Conservation (phyloP, 2,797 vertebrate genomes). For the Cephalopachus bancanus region DNA sequence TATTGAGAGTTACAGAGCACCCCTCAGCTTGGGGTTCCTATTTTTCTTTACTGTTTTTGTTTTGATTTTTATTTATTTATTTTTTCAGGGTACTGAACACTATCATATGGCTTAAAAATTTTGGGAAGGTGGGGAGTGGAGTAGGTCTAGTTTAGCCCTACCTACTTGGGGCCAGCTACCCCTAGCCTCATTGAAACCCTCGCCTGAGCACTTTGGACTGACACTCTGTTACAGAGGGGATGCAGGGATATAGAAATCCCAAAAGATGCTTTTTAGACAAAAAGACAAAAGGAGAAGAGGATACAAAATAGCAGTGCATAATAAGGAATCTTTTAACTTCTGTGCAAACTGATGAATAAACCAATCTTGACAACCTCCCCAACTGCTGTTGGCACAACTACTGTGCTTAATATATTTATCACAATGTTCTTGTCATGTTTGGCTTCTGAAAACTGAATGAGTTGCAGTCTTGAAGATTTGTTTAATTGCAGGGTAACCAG, state of each 20-base stretch:
- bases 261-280: not conserved
- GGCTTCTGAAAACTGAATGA: constrained; percentile 84
- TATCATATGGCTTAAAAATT: not conserved
- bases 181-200: not conserved
- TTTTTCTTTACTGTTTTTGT: not conserved
- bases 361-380: not conserved
- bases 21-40: not conserved
- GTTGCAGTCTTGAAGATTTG: constrained; percentile 85
- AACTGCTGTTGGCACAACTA: constrained; percentile 81
- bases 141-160: not conserved
- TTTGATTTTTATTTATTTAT: not conserved
- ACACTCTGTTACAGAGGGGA: not conserved
- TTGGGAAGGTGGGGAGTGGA: not conserved
- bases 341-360: constrained; percentile 61
- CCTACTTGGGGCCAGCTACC: not conserved
- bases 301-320: constrained; percentile 65
- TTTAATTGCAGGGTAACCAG: constrained; percentile 87
- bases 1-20: no score
- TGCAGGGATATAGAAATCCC: not conserved
- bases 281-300: constrained; percentile 42
- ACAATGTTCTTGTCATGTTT: constrained; percentile 82
- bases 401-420: constrained; percentile 86
- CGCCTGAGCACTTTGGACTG: not conserved
- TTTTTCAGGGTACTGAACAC: not conserved
- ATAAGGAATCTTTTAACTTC: constrained; percentile 80